These are phyloP conservation scores for Gandaritis pyraliata DNA, from an alignment of 2,888 invertebrate genomes.

Conservation along the genomic window DNA sequence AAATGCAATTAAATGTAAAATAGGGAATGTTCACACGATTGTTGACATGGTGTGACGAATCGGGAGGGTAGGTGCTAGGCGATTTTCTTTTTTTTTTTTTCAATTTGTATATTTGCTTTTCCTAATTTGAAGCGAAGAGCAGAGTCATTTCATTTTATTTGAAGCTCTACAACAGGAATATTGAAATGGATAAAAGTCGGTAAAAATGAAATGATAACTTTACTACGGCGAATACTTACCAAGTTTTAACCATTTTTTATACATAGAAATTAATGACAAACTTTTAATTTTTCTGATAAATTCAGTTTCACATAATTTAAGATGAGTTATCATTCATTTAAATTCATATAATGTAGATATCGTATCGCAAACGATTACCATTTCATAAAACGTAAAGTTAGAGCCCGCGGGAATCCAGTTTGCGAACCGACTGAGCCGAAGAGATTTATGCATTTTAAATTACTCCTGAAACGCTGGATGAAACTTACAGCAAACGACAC, in stretches of 20 bases:
- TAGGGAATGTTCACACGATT: constrained; percentile 79
- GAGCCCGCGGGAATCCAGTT: constrained; percentile 71
- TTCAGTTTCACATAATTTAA: constrained; percentile 16
- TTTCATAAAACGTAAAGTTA: constrained; percentile 80
- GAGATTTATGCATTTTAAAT: constrained; percentile 82
- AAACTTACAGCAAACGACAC: constrained; percentile 44
- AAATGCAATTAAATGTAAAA: constrained; percentile 85
- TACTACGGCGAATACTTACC: too few relatives aligned
- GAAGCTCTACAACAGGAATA: too few relatives aligned
- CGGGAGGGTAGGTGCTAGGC: constrained; percentile 65
- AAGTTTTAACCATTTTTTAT: too few relatives aligned
- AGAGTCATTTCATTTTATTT: background rate
- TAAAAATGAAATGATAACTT: too few relatives aligned
- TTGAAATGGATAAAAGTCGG: too few relatives aligned
- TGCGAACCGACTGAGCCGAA: constrained; percentile 66
- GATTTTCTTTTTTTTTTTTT: constrained; percentile 53
- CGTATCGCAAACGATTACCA: constrained; percentile 67
- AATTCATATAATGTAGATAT: constrained; percentile 39
- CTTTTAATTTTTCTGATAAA: too few relatives aligned
- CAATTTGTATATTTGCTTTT: constrained; percentile 53
- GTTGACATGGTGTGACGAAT: constrained; percentile 80
- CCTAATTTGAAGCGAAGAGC: constrained; percentile 40
- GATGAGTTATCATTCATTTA: constrained; percentile 23
- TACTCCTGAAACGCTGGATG: constrained; percentile 54
- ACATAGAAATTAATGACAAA: too few relatives aligned